Conservation (phyloP, 2,797 vertebrate genomes). For the Pantherophis alleghaniensis region DNA sequence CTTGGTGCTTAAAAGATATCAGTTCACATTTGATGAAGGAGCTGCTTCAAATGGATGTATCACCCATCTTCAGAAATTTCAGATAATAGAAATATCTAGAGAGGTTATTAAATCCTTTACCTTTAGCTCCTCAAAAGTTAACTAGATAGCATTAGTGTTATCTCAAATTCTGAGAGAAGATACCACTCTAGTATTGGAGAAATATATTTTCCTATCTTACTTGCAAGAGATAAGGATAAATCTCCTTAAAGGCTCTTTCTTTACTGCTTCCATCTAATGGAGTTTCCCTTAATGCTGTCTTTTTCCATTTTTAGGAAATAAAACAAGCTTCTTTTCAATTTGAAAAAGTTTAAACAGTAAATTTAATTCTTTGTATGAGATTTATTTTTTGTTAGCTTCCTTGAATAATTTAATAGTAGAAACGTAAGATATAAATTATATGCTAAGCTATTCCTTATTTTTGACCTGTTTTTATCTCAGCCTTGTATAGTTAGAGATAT, state of each 20-base stretch:
- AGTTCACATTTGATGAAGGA: neutral
- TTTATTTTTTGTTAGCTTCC: too few relatives aligned
- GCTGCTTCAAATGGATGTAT: neutral
- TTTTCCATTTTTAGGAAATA: neutral
- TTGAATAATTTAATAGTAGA: too few relatives aligned
- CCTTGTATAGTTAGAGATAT: neutral
- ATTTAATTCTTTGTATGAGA: too few relatives aligned
- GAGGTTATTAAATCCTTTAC: neutral
- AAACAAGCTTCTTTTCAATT: too few relatives aligned
- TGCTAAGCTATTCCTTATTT: neutral
- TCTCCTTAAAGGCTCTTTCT: neutral
- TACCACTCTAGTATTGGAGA: neutral
- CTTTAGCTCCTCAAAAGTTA: neutral
- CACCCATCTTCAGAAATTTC: neutral
- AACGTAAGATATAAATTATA: neutral
- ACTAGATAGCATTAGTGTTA: neutral
- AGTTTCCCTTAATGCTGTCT: neutral
- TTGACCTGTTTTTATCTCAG: neutral
- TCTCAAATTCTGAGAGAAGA: neutral
- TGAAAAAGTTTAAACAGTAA: too few relatives aligned
- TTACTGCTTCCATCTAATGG: too few relatives aligned
- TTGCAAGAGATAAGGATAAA: neutral
- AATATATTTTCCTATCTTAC: neutral
- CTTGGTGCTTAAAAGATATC: too few relatives aligned
- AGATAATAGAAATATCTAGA: neutral